phyloP scores from a whole-genome alignment of 2,113 vertebrate genomes.

The Sorex fumeus region DNA sequence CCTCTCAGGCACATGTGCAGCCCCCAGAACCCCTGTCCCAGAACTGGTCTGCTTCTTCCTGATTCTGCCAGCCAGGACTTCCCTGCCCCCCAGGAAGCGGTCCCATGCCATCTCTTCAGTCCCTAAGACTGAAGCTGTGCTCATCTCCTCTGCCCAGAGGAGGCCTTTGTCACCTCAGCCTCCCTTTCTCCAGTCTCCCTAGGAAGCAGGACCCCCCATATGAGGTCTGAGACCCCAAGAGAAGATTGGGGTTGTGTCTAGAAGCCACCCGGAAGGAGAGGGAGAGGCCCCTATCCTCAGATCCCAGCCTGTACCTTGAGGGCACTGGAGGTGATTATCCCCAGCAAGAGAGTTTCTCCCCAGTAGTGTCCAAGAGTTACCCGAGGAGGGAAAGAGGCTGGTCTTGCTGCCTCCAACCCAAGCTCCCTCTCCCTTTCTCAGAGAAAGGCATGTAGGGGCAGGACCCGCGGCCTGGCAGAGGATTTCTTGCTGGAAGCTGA shows the following conservation, averaged over 20 bases:
- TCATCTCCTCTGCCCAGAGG: too few species aligned
- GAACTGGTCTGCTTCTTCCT: background rate
- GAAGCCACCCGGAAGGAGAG: background rate
- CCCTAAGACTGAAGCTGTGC: background rate
- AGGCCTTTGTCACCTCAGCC: rapidly evolving
- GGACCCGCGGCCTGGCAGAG: background rate
- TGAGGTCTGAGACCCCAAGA: background rate
- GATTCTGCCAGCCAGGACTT: background rate
- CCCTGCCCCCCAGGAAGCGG: background rate
- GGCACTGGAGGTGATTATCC: background rate
- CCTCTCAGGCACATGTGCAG: background rate
- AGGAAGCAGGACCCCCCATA: background rate
- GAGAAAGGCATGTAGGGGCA: background rate
- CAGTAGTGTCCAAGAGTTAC: background rate
- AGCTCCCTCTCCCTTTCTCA: background rate
- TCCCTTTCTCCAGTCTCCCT: background rate
- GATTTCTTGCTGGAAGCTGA: constrained; percentile 3
- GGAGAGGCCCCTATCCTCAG: background rate
- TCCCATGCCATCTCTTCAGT: background rate
- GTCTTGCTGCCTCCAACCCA: background rate
- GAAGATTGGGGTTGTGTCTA: background rate
- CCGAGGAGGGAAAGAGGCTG: background rate
- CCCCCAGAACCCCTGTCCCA: too few species aligned
- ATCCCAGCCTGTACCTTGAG: background rate
- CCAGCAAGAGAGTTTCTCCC: background rate